phyloP scores from a whole-genome alignment of 2,797 vertebrate species.

The Mus minutoides region DNA sequence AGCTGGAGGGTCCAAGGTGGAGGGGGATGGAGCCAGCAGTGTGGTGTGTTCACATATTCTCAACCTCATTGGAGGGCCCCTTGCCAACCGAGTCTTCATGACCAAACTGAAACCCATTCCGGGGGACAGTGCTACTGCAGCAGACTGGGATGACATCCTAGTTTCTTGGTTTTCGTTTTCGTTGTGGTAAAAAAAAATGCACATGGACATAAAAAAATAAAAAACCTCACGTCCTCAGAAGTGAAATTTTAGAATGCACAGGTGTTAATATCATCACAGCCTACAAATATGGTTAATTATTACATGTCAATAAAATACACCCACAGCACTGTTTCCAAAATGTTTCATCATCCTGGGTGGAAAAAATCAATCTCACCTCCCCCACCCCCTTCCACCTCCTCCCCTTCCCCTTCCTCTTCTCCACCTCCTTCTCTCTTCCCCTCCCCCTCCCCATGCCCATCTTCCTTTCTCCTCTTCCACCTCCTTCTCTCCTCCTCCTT shows the following conservation, averaged over 20 bases:
- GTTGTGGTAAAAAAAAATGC: not conserved
- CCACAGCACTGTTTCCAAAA: not conserved
- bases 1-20: not conserved
- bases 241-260: not conserved
- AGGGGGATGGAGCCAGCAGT: not conserved
- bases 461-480: too few relatives aligned
- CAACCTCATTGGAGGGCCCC: not conserved
- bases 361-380: not conserved
- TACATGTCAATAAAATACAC: not conserved
- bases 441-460: too few relatives aligned
- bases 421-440: rapidly evolving
- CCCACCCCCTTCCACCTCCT: rapidly evolving
- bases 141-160: not conserved
- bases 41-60: not conserved
- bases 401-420: rapidly evolving
- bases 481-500: too few relatives aligned
- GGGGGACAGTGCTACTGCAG: not conserved
- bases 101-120: not conserved
- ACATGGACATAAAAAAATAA: not conserved
- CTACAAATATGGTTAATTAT: not conserved
- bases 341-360: not conserved
- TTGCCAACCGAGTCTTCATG: not conserved
- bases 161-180: not conserved
- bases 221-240: not conserved
- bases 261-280: not conserved